A percentile compares a stretch with the other conserved stretches of the same genome.
These are phyloP conservation scores for Lordiphosa mommai DNA, from an alignment of 1,140 invertebrate genomes.

Conservation along the genomic window DNA sequence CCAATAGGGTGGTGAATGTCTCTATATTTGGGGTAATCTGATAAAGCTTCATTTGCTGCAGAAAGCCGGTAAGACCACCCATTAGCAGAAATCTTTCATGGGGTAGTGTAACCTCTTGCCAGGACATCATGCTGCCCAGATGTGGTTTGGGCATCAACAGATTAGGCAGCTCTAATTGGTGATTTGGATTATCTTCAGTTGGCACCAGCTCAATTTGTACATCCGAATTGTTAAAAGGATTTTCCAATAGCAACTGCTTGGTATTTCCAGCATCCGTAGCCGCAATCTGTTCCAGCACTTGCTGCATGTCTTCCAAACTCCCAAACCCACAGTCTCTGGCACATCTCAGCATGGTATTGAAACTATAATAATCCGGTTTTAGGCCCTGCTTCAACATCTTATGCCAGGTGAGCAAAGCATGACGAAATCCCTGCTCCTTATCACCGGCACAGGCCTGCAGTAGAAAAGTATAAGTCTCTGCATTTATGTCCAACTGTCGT, in stretches of 20 bases:
- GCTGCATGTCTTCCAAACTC: conserved; percentile 82
- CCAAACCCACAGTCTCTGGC: conserved; percentile 90
- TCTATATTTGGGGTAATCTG: conserved; percentile 87
- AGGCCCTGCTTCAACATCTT: conserved; percentile 86
- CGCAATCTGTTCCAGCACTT: conserved; percentile 70
- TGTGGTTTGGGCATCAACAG: conserved; percentile 81
- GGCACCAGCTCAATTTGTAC: conserved; percentile 24
- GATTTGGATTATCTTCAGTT: not conserved
- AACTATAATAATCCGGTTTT: conserved; percentile 86
- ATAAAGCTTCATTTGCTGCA: conserved; percentile 86
- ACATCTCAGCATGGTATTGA: conserved; percentile 89
- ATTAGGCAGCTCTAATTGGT: conserved; percentile 80
- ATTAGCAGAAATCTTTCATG: conserved; percentile 88
- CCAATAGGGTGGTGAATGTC: conserved; percentile 88
- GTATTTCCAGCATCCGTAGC: not conserved
- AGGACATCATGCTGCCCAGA: conserved; percentile 82
- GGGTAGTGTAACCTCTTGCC: conserved; percentile 81
- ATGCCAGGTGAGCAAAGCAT: conserved; percentile 91
- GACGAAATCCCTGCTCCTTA: conserved; percentile 87
- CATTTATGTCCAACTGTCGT: conserved; percentile 83
- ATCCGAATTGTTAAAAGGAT: not conserved
- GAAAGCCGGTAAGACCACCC: conserved; percentile 88
- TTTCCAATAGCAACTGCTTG: not conserved
- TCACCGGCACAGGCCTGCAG: conserved; percentile 91
- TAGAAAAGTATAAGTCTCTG: conserved; percentile 88